Evolutionary conservation across 2,113 vertebrate genomes (phyloP).

Genomic region (Pygoscelis adeliae): DNA sequence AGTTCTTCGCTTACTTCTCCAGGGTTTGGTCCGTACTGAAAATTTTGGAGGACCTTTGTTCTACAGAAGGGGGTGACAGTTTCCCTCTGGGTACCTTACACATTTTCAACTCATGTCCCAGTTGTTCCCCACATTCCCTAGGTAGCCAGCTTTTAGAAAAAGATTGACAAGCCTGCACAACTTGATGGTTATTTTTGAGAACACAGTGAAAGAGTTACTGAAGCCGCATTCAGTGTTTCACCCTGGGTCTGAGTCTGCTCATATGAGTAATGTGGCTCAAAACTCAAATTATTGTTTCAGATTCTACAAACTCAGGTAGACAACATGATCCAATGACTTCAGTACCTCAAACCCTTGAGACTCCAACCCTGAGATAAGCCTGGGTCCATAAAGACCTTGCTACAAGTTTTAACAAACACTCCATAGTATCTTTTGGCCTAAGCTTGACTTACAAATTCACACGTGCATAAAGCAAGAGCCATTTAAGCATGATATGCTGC

Average conservation of each 20-base stretch:
- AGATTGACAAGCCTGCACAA: neutral
- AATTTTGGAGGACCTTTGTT: neutral
- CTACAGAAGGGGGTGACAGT: neutral
- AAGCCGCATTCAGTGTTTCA: neutral
- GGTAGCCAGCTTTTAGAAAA: neutral
- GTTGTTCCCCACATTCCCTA: neutral
- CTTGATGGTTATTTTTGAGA: neutral
- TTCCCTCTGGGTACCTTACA: neutral
- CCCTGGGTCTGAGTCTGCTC: neutral
- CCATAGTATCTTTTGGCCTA: neutral
- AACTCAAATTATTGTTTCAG: neutral
- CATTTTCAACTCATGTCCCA: neutral
- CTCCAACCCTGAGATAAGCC: neutral
- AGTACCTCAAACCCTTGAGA: neutral
- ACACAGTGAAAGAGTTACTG: too few species aligned
- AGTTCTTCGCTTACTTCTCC: neutral
- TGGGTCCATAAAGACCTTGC: neutral
- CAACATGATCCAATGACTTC: neutral
- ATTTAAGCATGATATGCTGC: neutral
- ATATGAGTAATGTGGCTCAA: fast-evolving
- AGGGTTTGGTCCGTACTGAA: neutral
- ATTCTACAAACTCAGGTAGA: neutral
- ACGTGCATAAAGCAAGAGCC: neutral
- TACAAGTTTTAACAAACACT: neutral
- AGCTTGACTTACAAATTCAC: neutral